Conservation (phyloP, 2,113 vertebrate species). For the Glareola pratincola region DNA sequence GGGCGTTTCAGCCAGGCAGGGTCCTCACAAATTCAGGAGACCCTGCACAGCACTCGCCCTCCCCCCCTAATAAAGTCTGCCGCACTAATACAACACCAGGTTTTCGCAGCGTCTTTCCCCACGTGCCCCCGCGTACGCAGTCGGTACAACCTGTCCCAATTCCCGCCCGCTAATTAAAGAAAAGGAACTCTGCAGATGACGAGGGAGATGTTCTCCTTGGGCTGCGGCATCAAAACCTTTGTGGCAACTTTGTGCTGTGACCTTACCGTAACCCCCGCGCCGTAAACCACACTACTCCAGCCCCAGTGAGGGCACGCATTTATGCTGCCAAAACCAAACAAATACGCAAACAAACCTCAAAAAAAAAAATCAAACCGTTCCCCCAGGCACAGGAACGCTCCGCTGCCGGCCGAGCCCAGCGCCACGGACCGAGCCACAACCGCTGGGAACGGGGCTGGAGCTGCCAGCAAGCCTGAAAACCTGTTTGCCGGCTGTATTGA, state of each 20-base stretch:
- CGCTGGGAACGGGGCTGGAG: accelerated
- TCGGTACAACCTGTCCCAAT: constrained; percentile 36
- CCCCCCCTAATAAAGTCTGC: constrained; percentile 28
- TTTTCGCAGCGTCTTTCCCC: neutral
- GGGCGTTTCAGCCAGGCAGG: constrained; percentile 21
- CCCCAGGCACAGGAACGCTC: neutral
- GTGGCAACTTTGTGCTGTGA: neutral
- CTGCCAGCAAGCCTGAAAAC: neutral
- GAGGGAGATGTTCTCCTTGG: neutral
- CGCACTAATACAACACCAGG: constrained; percentile 1
- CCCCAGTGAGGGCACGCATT: neutral
- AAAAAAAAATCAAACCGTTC: neutral
- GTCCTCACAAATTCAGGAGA: constrained; percentile 30
- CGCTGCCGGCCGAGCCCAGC: neutral
- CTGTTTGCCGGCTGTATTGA: neutral
- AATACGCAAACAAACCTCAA: neutral
- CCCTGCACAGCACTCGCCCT: neutral
- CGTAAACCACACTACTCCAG: neutral
- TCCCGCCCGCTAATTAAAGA: constrained; percentile 57
- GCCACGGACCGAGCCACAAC: neutral
- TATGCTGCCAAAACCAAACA: neutral
- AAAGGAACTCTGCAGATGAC: neutral
- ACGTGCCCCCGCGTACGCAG: neutral
- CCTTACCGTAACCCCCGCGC: neutral
- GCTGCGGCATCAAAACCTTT: neutral